These are phyloP conservation scores for Papilio polytes DNA, from an alignment of 1,140 invertebrate species.

Conservation along the genomic window DNA sequence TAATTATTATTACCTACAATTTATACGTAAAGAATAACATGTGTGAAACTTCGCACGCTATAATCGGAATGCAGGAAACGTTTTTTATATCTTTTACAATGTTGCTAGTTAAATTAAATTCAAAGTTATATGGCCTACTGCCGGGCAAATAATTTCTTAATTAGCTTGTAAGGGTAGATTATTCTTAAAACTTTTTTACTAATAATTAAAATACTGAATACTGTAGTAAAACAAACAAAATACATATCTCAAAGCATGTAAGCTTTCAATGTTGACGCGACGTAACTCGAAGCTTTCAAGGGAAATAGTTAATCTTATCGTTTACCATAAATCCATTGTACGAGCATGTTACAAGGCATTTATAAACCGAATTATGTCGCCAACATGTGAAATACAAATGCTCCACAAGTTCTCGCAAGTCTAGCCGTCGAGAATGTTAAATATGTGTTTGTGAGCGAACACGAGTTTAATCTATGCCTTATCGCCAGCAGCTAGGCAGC, in stretches of 20 bases:
- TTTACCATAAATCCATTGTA: conserved; percentile 33
- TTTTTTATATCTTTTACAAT: not conserved
- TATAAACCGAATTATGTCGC: conserved; percentile 68
- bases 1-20: conserved; percentile 62
- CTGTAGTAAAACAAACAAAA: not conserved
- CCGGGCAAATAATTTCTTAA: too few species aligned
- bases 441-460: conserved; percentile 76
- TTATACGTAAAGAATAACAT: not conserved
- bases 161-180: too few species aligned
- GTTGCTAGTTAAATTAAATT: not conserved
- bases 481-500: conserved; percentile 55
- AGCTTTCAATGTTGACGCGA: conserved; percentile 3
- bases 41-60: not conserved
- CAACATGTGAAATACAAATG: conserved; percentile 76
- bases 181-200: too few species aligned
- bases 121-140: too few species aligned
- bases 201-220: too few species aligned
- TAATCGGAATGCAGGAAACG: not conserved
- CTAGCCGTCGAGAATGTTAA: conserved; percentile 72
- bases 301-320: conserved; percentile 37
- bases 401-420: conserved; percentile 66
- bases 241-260: not conserved
- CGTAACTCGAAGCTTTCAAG: not conserved
- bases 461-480: conserved; percentile 78
- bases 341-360: conserved; percentile 40